Conservation (phyloP, 2,888 invertebrate species). For the Pinctada fucata region DNA sequence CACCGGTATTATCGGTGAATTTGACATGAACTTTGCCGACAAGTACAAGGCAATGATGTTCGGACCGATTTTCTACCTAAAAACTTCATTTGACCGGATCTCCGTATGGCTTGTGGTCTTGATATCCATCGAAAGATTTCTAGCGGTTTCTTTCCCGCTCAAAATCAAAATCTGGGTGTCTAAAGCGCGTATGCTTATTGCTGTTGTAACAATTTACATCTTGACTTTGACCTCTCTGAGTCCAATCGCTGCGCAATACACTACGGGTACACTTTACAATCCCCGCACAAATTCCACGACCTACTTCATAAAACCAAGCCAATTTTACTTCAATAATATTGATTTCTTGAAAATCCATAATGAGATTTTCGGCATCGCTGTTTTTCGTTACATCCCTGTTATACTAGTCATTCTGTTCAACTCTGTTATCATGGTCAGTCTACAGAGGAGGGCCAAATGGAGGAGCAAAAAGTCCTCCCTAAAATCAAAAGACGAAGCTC, state of each 20-base stretch:
- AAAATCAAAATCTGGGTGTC: constrained; percentile 45
- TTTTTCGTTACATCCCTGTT: constrained; percentile 49
- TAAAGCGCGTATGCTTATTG: constrained; percentile 39
- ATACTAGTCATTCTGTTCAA: constrained; percentile 44
- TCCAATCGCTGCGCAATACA: constrained; percentile 46
- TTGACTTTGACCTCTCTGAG: constrained; percentile 34
- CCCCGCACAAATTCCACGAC: constrained; percentile 17
- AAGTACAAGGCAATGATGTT: constrained; percentile 44
- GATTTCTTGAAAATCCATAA: constrained; percentile 44
- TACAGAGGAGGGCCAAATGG: constrained; percentile 25
- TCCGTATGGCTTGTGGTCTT: constrained; percentile 48
- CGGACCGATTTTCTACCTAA: constrained; percentile 45
- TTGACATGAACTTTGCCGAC: constrained; percentile 36
- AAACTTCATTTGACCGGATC: constrained; percentile 46
- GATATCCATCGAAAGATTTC: constrained; percentile 47
- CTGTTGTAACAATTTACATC: constrained; percentile 42
- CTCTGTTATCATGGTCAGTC: constrained; percentile 35
- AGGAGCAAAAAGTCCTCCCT: constrained; percentile 31
- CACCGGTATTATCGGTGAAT: constrained; percentile 42
- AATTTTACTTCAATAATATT: constrained; percentile 44
- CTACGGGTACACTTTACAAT: constrained; percentile 28
- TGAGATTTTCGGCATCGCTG: constrained; percentile 45
- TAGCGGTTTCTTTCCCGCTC: constrained; percentile 52
- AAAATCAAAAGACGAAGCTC: constrained; percentile 38
- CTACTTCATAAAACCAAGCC: constrained; percentile 42